Conservation (phyloP, 2,888 invertebrate genomes). For the Aphodius granarius region DNA sequence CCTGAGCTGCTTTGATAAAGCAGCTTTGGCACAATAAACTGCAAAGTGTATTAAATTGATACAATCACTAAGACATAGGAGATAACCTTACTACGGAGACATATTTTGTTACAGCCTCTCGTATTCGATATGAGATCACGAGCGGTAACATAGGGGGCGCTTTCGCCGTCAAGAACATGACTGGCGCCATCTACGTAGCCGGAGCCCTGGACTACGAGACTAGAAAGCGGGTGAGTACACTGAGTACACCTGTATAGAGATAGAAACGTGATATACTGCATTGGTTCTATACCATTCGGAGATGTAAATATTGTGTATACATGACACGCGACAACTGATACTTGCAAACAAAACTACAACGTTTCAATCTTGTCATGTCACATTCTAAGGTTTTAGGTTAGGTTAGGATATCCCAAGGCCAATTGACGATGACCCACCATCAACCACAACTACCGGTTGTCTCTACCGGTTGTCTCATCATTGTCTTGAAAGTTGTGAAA, state of each 20-base stretch:
- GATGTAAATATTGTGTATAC: not conserved
- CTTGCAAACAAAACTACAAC: not conserved
- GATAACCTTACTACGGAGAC: not conserved
- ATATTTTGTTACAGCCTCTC: constrained; percentile 75
- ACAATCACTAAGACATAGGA: not conserved
- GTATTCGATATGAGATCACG: constrained; percentile 99
- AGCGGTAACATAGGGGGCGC: constrained; percentile 98
- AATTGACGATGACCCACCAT: not conserved
- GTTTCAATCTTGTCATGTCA: not conserved
- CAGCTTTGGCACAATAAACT: too few species aligned
- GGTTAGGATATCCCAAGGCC: not conserved
- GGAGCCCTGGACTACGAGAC: constrained; percentile 97
- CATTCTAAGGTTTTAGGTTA: not conserved
- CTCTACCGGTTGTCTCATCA: too few species aligned
- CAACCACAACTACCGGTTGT: not conserved
- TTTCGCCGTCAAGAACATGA: constrained; percentile 97
- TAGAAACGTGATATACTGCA: not conserved
- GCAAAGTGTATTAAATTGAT: not conserved
- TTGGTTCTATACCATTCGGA: not conserved
- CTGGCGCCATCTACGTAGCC: constrained; percentile 97
- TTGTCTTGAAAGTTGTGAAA: too few species aligned
- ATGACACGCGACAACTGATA: not conserved
- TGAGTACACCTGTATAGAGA: not conserved
- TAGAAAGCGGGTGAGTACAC: constrained; percentile 83
- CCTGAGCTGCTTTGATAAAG: too few species aligned